Conservation (phyloP, 2,797 vertebrate genomes). For the Macropus fuliginosus region DNA sequence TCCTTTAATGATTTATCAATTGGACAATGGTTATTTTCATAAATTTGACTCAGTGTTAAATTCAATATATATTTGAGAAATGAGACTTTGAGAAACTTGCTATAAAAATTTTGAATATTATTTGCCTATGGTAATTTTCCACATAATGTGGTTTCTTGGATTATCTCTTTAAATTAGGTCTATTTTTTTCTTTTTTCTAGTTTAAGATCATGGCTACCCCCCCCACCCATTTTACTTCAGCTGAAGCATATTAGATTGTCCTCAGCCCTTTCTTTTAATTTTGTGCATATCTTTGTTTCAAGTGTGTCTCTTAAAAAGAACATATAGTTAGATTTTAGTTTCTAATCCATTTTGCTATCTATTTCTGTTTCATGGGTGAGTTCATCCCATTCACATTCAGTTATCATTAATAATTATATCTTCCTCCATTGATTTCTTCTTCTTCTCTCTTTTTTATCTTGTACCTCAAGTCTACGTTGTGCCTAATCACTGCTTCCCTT, state of each 20-base stretch:
- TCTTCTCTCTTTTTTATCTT: background rate
- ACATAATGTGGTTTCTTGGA: background rate
- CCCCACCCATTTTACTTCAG: background rate
- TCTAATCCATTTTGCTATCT: background rate
- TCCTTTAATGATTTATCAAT: background rate
- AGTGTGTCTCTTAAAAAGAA: background rate
- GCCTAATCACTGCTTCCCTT: background rate
- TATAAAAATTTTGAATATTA: background rate
- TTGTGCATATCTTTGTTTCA: background rate
- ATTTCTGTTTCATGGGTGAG: background rate
- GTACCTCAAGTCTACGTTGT: background rate
- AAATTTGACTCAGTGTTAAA: background rate
- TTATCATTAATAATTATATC: background rate
- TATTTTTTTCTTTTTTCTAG: background rate
- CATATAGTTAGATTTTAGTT: background rate
- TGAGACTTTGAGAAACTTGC: background rate
- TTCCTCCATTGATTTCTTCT: background rate
- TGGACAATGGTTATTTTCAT: background rate
- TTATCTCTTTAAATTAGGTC: background rate
- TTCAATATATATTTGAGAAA: background rate
- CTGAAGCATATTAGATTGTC: background rate
- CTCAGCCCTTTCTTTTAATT: background rate
- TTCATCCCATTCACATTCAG: background rate
- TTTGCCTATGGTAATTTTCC: background rate
- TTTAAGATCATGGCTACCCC: background rate